These are phyloP conservation scores for Saccopteryx leptura DNA, from an alignment of 2,113 vertebrate species.

Conservation along the genomic window DNA sequence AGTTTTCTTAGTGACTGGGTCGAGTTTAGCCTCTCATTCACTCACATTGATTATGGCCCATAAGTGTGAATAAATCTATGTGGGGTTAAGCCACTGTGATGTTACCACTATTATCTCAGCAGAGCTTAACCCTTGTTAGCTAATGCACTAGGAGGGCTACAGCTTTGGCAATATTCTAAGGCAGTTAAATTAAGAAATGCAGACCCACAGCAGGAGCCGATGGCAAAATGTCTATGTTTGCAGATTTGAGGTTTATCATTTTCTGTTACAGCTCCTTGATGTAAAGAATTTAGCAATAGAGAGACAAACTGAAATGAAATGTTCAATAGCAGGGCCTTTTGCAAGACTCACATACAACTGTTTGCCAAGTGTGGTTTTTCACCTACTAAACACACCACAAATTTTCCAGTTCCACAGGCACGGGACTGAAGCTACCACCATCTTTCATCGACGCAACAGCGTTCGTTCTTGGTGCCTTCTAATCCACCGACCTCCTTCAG, in stretches of 20 bases:
- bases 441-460: background rate
- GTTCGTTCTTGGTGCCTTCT: background rate
- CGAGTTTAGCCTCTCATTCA: background rate
- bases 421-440: too few relatives aligned
- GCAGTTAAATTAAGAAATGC: background rate
- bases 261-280: background rate
- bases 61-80: background rate
- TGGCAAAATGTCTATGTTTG: background rate
- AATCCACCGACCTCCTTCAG: background rate
- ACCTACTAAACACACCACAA: background rate
- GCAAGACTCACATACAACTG: background rate
- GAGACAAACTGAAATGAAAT: background rate
- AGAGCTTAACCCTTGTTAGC: background rate
- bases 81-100: too few relatives aligned
- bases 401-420: background rate
- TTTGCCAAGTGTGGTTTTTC: background rate
- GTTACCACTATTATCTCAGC: background rate
- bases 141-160: background rate
- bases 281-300: background rate
- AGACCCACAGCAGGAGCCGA: background rate
- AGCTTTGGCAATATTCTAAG: background rate
- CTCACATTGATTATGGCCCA: rapidly evolving
- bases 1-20: background rate
- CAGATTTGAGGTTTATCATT: background rate
- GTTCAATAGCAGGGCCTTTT: background rate